These are phyloP conservation scores for Eupeodes latifasciatus DNA, from an alignment of 2,888 invertebrate species.

Conservation along the genomic window DNA sequence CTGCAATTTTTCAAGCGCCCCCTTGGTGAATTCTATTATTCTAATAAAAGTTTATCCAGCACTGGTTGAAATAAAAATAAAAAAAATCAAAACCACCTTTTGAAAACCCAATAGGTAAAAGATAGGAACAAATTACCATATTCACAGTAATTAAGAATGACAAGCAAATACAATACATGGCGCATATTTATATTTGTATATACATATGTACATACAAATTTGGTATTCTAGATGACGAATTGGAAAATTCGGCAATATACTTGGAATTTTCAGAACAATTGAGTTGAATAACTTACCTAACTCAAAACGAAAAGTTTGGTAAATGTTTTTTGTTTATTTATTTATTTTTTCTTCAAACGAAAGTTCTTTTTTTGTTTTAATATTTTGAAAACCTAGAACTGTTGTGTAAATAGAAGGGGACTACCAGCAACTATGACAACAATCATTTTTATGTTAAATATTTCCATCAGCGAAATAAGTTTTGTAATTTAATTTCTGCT, in stretches of 20 bases:
- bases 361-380: background rate
- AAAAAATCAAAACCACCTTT: background rate
- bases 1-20: too few species aligned
- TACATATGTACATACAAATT: too few species aligned
- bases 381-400: too few species aligned
- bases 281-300: background rate
- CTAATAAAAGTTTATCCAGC: background rate
- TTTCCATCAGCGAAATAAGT: too few species aligned
- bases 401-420: too few species aligned
- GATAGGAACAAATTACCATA: constrained; percentile 11
- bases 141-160: background rate
- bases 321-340: background rate
- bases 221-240: constrained; percentile 2
- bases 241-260: background rate
- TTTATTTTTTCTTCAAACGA: background rate
- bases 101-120: background rate
- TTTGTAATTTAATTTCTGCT: too few species aligned
- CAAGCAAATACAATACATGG: background rate
- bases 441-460: too few species aligned
- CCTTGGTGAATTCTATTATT: too few species aligned
- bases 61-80: background rate
- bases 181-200: too few species aligned
- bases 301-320: background rate
- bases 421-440: too few species aligned
- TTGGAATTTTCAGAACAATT: background rate